Conservation (phyloP, 2,888 invertebrate species). For the Dioctria linearis region DNA sequence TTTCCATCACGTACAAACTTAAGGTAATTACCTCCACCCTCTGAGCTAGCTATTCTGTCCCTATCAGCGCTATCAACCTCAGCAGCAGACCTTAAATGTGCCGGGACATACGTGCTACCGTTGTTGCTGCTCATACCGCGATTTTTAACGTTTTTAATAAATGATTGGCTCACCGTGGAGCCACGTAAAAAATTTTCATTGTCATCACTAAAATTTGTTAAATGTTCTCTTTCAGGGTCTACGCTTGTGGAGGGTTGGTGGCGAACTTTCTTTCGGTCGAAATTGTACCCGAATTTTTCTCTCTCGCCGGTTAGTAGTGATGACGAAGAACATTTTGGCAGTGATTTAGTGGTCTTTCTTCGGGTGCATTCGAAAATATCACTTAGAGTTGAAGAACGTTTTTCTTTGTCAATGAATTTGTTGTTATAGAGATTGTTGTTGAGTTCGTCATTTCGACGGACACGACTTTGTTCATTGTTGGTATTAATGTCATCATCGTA, state of each 20-base stretch:
- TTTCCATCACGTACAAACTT: conserved; percentile 33
- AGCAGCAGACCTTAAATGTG: background rate
- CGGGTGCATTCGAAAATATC: conserved; percentile 67
- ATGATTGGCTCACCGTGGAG: conserved; percentile 69
- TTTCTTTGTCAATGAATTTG: conserved; percentile 45
- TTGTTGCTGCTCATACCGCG: background rate
- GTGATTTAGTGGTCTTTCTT: conserved; percentile 19
- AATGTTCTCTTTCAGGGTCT: conserved; percentile 26
- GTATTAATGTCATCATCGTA: conserved; percentile 45
- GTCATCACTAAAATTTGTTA: conserved; percentile 57
- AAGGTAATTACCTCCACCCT: conserved; percentile 26
- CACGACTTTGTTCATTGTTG: conserved; percentile 24
- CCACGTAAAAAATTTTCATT: conserved; percentile 68
- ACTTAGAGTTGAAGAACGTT: conserved; percentile 65
- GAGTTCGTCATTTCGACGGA: background rate
- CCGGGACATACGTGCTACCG: background rate
- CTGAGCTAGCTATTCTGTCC: conserved; percentile 5
- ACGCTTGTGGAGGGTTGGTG: background rate
- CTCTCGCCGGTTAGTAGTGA: conserved; percentile 47
- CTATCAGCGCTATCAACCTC: background rate
- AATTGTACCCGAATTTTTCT: conserved; percentile 52
- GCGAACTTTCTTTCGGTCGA: conserved; percentile 17
- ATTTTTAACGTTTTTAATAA: conserved; percentile 64
- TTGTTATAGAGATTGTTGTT: conserved; percentile 26
- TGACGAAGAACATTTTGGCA: conserved; percentile 55